Percentiles rank a stretch among this genome's conserved stretches.
Evolutionary conservation across 1,140 invertebrate species (phyloP).

Genomic region (Orussus abietinus): DNA sequence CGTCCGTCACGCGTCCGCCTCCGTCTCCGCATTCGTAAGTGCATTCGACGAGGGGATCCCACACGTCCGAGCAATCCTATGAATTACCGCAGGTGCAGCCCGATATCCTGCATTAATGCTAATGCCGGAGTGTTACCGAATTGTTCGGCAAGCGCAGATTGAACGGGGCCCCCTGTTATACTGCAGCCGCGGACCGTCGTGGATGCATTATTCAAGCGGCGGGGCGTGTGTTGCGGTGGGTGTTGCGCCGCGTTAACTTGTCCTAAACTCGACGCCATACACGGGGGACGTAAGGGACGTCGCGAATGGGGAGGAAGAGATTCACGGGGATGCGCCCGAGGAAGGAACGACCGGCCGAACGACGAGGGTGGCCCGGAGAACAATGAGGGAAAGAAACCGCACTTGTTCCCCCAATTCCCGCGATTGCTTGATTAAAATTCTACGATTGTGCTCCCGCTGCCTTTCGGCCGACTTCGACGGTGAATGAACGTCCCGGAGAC

Average conservation of each 20-base stretch:
- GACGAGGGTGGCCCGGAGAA: conserved; percentile 5
- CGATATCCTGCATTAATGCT: conserved; percentile 47
- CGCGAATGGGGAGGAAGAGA: background rate
- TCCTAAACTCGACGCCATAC: conserved; percentile 36
- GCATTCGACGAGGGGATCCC: too few species aligned
- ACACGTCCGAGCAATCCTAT: conserved; percentile 37
- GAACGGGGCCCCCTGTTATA: conserved; percentile 37
- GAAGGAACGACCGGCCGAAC: conserved; percentile 2
- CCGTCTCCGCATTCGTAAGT: conserved; percentile 1
- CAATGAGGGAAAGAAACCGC: conserved; percentile 4
- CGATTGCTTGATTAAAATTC: too few species aligned
- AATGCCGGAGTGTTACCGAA: conserved; percentile 45
- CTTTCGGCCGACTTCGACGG: too few species aligned
- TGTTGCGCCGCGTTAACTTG: conserved; percentile 46
- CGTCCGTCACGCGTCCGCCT: conserved; percentile 9
- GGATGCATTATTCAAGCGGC: conserved; percentile 49
- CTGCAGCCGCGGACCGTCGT: conserved; percentile 32
- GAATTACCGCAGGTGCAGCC: conserved; percentile 45
- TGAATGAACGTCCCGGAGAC: too few species aligned
- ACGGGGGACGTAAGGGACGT: conserved; percentile 11
- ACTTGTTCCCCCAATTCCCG: too few species aligned
- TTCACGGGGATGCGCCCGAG: background rate
- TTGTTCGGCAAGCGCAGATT: conserved; percentile 48
- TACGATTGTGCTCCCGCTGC: too few species aligned
- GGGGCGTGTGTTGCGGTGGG: conserved; percentile 38